Conservation (phyloP, 1,140 invertebrate species). For the Danaus melanippus region DNA sequence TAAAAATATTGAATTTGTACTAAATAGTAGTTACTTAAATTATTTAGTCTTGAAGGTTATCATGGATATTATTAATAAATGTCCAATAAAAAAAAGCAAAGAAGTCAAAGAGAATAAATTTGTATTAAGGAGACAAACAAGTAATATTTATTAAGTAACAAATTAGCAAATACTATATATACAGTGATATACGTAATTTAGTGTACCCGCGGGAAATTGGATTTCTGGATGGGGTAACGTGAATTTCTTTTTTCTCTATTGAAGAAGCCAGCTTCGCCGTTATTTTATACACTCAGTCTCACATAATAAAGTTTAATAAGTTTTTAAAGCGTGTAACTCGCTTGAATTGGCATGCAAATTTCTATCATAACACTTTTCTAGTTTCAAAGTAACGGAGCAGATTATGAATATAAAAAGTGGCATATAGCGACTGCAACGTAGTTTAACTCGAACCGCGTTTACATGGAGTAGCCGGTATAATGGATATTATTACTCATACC, state of each 20-base stretch:
- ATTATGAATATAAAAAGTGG: constrained; percentile 16
- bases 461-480: no score
- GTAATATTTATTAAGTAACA: no score
- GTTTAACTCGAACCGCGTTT: no score
- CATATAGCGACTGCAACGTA: background rate
- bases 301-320: no score
- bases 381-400: constrained; percentile 14
- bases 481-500: no score
- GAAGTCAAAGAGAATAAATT: no score
- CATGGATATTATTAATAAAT: no score
- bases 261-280: constrained; percentile 33
- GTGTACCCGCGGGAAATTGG: constrained; percentile 48
- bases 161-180: constrained; percentile 5
- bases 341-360: constrained; percentile 37
- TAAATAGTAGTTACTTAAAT: no score
- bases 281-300: constrained; percentile 10
- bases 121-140: no score
- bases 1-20: no score
- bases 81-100: no score
- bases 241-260: constrained; percentile 53
- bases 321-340: constrained; percentile 1
- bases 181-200: constrained; percentile 57
- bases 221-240: constrained; percentile 40
- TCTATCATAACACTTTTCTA: constrained; percentile 23
- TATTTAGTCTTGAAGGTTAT: no score